phyloP scores from a whole-genome alignment of 2,888 invertebrate species.

The Agonopterix alstromeriana region DNA sequence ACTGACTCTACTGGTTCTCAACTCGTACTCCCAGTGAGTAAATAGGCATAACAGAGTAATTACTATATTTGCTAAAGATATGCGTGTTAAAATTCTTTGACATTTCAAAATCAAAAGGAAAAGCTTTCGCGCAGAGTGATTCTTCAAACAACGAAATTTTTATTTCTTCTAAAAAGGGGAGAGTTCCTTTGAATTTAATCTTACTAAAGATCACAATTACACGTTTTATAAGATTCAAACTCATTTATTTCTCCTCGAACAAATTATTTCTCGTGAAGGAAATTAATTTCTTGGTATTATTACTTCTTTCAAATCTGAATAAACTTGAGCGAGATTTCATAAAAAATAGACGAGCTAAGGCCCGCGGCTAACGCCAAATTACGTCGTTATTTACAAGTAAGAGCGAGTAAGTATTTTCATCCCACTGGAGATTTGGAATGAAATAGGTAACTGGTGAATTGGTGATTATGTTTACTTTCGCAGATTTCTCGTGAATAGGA shows the following conservation, averaged over 20 bases:
- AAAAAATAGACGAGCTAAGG: conserved; percentile 57
- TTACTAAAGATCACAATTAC: conserved; percentile 64
- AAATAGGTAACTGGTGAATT: not conserved
- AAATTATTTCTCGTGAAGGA: conserved; percentile 63
- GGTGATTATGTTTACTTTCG: conserved; percentile 4
- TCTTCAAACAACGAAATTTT: conserved; percentile 20
- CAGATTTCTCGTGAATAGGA: not conserved
- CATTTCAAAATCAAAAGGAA: conserved; percentile 10
- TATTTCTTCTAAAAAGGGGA: conserved; percentile 29
- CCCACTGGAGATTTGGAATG: conserved; percentile 22
- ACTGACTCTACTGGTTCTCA: no score
- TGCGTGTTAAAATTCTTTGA: no score
- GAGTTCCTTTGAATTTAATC: conserved; percentile 47
- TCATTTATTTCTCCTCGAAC: conserved; percentile 57
- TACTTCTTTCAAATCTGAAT: conserved; percentile 69
- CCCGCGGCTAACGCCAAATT: conserved; percentile 68
- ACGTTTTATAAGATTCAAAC: conserved; percentile 57
- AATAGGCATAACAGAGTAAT: no score
- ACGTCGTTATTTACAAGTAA: conserved; percentile 67
- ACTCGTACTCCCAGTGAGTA: no score
- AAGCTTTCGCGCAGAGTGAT: conserved; percentile 16
- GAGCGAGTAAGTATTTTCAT: conserved; percentile 43
- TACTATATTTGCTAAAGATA: no score
- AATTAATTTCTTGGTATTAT: conserved; percentile 69
- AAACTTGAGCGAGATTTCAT: conserved; percentile 67